Evolutionary conservation across 1,140 invertebrate species (phyloP).

Genomic region (Araneus ventricosus): DNA sequence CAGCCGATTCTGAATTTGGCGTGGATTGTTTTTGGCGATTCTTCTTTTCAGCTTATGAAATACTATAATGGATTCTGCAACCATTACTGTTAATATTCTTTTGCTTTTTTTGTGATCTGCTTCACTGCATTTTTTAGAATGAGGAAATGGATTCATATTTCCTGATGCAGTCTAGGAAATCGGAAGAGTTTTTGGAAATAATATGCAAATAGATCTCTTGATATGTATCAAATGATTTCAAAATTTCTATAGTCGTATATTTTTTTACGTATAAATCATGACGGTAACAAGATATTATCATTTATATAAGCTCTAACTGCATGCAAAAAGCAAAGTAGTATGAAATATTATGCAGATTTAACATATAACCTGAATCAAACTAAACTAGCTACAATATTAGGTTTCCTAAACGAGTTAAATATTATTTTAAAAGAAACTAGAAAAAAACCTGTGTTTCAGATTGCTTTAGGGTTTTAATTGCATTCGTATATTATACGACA

Average conservation of each 20-base stretch:
- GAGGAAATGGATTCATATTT: background rate
- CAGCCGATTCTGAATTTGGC: background rate
- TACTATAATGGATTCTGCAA: background rate
- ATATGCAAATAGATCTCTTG: background rate
- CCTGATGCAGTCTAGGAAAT: background rate
- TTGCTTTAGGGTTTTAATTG: no score
- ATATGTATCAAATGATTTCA: background rate
- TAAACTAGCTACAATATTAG: no score
- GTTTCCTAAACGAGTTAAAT: no score
- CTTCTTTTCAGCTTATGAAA: constrained; percentile 3
- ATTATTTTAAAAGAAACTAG: no score
- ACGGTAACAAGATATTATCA: no score
- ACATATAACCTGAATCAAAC: no score
- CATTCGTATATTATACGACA: no score
- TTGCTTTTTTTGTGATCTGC: background rate
- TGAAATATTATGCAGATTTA: no score
- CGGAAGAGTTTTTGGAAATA: background rate
- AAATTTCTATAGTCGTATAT: background rate
- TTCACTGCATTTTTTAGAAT: background rate
- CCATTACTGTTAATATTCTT: background rate
- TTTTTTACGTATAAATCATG: no score
- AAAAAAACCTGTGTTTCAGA: no score
- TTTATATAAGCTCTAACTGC: no score
- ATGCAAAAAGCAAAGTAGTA: no score
- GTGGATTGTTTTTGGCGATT: constrained; percentile 29